Base-by-base conservation (phyloP, 2,797 vertebrate species). In the Gallinago solitaria region DNA sequence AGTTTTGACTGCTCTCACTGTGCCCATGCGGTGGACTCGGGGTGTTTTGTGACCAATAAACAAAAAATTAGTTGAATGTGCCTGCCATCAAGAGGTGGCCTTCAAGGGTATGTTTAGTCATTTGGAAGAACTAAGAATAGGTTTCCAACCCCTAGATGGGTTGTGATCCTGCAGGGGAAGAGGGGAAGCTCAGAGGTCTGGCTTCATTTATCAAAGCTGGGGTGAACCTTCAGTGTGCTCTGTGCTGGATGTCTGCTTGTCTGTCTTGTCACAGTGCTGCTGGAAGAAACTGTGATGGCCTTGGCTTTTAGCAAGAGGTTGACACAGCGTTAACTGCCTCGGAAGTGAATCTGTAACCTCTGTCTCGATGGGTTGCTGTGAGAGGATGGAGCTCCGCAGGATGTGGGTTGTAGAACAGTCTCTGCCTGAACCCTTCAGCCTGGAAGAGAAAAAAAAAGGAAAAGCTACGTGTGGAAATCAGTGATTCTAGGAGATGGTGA, bases 241-340 rank as follows among this genome's bases (percentile, higher is more conserved):
- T 48, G 50, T 16, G 37, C 39, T 17, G 23, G 33, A 3, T 47
- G 33, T 3, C 30, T 79, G n/a, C 57, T n/a, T 71, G 43, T 53
- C 19, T 11, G 25, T 45, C 39, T 28, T 13, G 16, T 67, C 28
- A 23, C 24, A 15, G 32, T 2, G 5, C 5, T 53, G 3, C 54
- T 45, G 28, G 5, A 9, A 13, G n/a, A 39, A 14, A 23, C 4
- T 2, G 54, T 11, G 37, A 5, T n/a, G 5, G 24, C 37, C 37
- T 41, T 57, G 30, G 48, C 50, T 51, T n/a, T 41, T 25, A 57
- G 53, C 4, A 10, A 12, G 73, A 41, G 41, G 57, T 6, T 65
- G 77, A 35, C 28, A 6, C 27, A 4, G 23, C 4, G 28, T 33
- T 41, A 12, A 11, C n/a, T 1, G 1, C 2, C 12, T 7, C 30